Evolutionary conservation across 2,888 invertebrate genomes (phyloP).

Genomic region (Diploptera punctata): DNA sequence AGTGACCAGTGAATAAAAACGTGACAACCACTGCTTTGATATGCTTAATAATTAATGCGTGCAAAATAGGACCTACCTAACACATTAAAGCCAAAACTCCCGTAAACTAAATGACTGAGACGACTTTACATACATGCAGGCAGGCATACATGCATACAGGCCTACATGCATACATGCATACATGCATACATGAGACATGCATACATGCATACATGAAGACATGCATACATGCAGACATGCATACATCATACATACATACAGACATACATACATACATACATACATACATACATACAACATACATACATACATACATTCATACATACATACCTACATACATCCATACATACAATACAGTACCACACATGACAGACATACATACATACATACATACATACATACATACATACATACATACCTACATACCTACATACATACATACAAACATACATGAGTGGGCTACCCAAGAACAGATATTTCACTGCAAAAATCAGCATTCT

Average conservation of each 20-base stretch:
- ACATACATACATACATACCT: too few relatives aligned
- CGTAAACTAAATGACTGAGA: too few relatives aligned
- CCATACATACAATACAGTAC: background rate
- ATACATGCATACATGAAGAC: constrained; percentile 6
- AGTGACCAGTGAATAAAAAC: too few relatives aligned
- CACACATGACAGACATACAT: background rate
- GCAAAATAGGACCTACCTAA: too few relatives aligned
- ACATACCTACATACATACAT: too few relatives aligned
- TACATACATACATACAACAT: background rate
- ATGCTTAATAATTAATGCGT: too few relatives aligned
- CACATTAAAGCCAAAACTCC: too few relatives aligned
- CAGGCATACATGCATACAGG: constrained; percentile 5
- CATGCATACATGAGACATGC: constrained; percentile 10
- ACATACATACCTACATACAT: constrained; percentile 7
- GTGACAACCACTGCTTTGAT: too few relatives aligned
- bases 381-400: background rate
- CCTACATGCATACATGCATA: constrained; percentile 10
- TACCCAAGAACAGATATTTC: too few relatives aligned
- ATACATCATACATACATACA: constrained; percentile 8
- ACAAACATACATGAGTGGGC: too few relatives aligned
- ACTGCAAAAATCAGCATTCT: too few relatives aligned
- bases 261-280: background rate
- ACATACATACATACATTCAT: background rate
- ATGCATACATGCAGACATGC: constrained; percentile 8
- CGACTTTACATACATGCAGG: too few relatives aligned